Base-by-base conservation (phyloP, 1,140 invertebrate species). In the Drosophila jambulina region DNA sequence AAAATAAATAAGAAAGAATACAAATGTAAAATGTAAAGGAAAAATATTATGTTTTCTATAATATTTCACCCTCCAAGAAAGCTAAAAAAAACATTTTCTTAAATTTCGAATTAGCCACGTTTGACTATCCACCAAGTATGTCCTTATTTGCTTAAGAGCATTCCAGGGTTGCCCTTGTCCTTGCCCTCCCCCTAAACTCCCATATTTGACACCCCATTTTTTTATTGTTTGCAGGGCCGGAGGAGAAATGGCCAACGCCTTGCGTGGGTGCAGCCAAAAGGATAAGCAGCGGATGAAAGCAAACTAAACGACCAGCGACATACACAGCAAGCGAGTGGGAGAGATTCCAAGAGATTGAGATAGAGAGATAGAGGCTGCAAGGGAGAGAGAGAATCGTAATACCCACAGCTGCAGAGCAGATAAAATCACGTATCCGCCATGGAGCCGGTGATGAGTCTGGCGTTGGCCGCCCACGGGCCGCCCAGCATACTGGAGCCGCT, bases 401-500 rank as follows among this genome's bases (percentile, higher is more conserved):
- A 23, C 25, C 2, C 49, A 54, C 48, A 58, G 54, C 61, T 65
- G 56, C 51, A 38, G 45, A 65, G 46, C 38, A 71, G 64, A 56
- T 70, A 76, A 80, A 70, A 87, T 88, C 68, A 75, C 68, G 62
- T 70, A 88, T 81, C 64, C 77, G 79, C 68, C 80, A 91, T 91
- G 86, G 87, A 91, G 78, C 85, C 85, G 17, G 86, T 90, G 13
- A 91, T 91, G 85, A 91, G 87, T 56, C 46, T 92, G 48, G 91
- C 91, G 13, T 58, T 92, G 68, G 82, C 91, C 13, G 91, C 91
- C 53, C 91, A 92, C 65, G 91, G 88, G 6, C 91, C 91, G 79
- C 91, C 91, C 58, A 92, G 75, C 77, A 92, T 92, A 82, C 67
- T 92, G 58, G 91, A 91, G 72, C 91, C 91, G 67, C 76, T 92